Evolutionary conservation across 2,797 vertebrate species (phyloP).

Genomic region (Cynopterus sphinx): DNA sequence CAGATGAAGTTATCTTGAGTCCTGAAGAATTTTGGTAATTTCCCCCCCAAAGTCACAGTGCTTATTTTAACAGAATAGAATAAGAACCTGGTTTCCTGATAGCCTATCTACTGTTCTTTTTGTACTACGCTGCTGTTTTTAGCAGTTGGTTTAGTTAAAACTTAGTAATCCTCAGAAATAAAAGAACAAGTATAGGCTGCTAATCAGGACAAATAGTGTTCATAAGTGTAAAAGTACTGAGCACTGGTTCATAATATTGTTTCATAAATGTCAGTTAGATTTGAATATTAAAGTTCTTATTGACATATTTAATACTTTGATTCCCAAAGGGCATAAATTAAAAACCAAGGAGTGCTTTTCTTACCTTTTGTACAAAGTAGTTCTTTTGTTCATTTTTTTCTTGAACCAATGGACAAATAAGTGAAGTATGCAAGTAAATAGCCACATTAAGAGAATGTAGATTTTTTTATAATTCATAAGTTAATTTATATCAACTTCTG

Average conservation of each 20-base stretch:
- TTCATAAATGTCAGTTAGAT: not conserved
- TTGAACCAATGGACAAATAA: not conserved
- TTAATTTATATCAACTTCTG: not conserved
- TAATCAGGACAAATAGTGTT: not conserved
- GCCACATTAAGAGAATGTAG: not conserved
- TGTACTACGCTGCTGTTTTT: not conserved
- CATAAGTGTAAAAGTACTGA: not conserved
- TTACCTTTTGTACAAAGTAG: not conserved
- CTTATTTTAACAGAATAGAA: not conserved
- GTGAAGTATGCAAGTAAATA: not conserved
- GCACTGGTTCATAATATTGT: not conserved
- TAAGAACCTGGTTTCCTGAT: not conserved
- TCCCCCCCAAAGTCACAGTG: not conserved
- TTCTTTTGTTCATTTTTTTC: not conserved
- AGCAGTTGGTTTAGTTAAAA: not conserved
- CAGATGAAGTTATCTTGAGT: not conserved
- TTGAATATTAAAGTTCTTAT: not conserved
- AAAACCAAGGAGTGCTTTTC: not conserved
- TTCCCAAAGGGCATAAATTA: not conserved
- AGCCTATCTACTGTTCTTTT: not conserved
- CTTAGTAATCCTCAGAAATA: not conserved
- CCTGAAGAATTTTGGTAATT: not conserved
- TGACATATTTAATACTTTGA: not conserved
- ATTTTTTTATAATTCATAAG: constrained; percentile 9
- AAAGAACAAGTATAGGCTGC: not conserved